These are phyloP conservation scores for Drosophila suzukii DNA, from an alignment of 1,140 invertebrate genomes.

Conservation along the genomic window DNA sequence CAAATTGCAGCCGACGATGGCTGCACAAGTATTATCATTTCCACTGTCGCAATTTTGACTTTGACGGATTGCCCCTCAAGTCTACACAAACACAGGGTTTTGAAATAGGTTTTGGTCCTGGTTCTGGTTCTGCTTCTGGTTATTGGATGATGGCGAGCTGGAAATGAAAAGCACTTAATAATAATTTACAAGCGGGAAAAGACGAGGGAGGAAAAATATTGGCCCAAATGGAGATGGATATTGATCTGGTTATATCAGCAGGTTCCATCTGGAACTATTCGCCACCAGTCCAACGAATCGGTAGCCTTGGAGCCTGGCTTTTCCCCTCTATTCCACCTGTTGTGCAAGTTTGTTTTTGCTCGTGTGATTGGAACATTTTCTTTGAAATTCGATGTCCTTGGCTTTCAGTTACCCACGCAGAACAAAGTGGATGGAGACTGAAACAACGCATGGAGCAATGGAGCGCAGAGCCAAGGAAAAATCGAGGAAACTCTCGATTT, in stretches of 20 bases:
- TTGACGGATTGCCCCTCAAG: constrained; percentile 70
- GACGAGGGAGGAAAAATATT: neutral
- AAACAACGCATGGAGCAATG: constrained; percentile 4
- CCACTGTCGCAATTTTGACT: constrained; percentile 73
- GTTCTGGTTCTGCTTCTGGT: neutral
- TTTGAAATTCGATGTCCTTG: constrained; percentile 52
- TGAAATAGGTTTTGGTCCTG: neutral
- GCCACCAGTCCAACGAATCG: neutral
- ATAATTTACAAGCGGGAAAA: constrained; percentile 59
- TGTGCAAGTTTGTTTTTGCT: neutral
- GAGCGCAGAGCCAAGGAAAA: neutral
- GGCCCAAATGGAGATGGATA: neutral
- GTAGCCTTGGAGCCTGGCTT: constrained; percentile 3
- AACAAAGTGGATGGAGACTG: constrained; percentile 4
- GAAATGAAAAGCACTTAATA: constrained; percentile 74
- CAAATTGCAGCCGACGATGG: constrained; percentile 61
- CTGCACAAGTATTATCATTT: constrained; percentile 63
- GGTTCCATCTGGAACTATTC: constrained; percentile 3
- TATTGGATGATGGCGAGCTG: constrained; percentile 47
- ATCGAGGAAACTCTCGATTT: constrained; percentile 15
- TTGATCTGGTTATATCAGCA: neutral
- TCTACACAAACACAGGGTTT: constrained; percentile 4
- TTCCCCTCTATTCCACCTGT: constrained; percentile 12
- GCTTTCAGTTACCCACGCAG: constrained; percentile 11
- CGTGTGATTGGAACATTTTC: constrained; percentile 1